Percentiles rank a stretch among this genome's conserved stretches.
These are phyloP conservation scores for Eupeodes luniger DNA, from an alignment of 2,888 invertebrate species.

Conservation along the genomic window DNA sequence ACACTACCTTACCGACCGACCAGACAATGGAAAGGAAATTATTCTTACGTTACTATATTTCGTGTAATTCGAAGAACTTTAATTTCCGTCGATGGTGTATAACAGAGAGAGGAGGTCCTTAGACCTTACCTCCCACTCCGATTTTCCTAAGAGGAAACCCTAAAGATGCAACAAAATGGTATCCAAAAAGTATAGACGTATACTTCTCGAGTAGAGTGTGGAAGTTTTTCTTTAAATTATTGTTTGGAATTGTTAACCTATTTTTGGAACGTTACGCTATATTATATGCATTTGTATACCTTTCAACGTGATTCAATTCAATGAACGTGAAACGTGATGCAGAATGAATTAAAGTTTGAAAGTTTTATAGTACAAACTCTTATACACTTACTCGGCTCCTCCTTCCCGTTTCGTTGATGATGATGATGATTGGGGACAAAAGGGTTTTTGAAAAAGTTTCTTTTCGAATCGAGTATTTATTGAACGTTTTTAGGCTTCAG, in stretches of 20 bases:
- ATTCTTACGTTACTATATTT: slow-evolving; percentile 33
- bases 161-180: slow-evolving; percentile 54
- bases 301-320: slow-evolving; percentile 58
- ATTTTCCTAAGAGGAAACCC: slow-evolving; percentile 18
- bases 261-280: neutral
- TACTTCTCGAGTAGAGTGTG: neutral
- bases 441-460: neutral
- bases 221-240: slow-evolving; percentile 54
- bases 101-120: no score
- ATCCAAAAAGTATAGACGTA: slow-evolving; percentile 19
- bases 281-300: slow-evolving; percentile 20
- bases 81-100: slow-evolving; percentile 10
- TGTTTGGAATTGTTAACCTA: slow-evolving; percentile 61
- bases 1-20: no score
- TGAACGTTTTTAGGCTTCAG: slow-evolving; percentile 2
- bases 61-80: slow-evolving; percentile 61
- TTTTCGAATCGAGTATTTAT: neutral
- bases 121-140: neutral
- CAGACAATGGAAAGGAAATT: slow-evolving; percentile 49
- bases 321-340: slow-evolving; percentile 46
- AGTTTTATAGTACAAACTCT: slow-evolving; percentile 17
- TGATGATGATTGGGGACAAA: slow-evolving; percentile 14
- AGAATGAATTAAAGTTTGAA: slow-evolving; percentile 51
- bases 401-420: no score
- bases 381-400: no score